Base-by-base conservation (phyloP, 2,797 vertebrate species). In the Zenarchopterus dispar region DNA sequence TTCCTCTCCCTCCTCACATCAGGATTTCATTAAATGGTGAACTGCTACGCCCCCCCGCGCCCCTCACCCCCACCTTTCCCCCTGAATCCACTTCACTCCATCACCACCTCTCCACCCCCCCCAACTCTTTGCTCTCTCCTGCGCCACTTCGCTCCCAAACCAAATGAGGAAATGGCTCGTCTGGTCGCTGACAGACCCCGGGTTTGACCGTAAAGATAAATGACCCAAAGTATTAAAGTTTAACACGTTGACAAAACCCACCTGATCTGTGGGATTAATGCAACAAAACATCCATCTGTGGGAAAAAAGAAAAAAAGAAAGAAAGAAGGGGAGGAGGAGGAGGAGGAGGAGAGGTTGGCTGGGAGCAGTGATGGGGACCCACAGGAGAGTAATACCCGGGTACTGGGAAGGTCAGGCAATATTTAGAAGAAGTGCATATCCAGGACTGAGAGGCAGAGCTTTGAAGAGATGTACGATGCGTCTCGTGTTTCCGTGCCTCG, bases 151-250 rank as follows among this genome's bases (percentile, higher is more conserved):
- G 83, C 87, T 91, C 82, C 70, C 83, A 91, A 90, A 90, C 75
- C 88, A 88, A 91, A 92, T 87, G 93, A 95, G 95, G 95, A 95
- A 95, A 94, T 94, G 87, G 93, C 92, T 93, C 82, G 93, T 94
- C 94, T 94, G 94, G 89, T 86, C 61, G 93, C 92, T 95, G 95
- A 96, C 95, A 95, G 94, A 92, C 69, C 56, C 76, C 73, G 77
- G 86, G 89, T 88, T 88, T 78, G 88, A 84, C 92, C 68, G 70
- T 85, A 90, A 93, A 95, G 94, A 95, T 94, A 94, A 94, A 95
- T 92, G 93, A 93, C 89, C 87, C 86, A 67, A 82, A 79, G 87
- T 93, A 94, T 94, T 93, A 94, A 93, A 94, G 93, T 93, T 88
- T 92, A 90, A 92, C 93, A 91, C 90, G 88, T 92, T 93, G 94